phyloP scores from a whole-genome alignment of 1,140 invertebrate genomes.

The Zeugodacus cucurbitae region DNA sequence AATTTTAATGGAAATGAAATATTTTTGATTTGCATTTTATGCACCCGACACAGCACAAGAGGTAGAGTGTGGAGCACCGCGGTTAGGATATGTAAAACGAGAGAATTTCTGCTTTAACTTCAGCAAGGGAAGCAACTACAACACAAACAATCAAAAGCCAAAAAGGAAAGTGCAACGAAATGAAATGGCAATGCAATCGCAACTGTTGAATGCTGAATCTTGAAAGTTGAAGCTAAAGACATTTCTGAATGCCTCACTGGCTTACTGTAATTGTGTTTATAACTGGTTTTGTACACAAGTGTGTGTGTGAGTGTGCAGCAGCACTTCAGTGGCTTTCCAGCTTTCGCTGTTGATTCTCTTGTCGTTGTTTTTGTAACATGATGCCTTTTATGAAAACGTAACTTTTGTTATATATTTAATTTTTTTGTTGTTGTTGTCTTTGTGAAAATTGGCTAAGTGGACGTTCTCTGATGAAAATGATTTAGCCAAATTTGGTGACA shows the following conservation, averaged over 20 bases:
- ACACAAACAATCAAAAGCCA: not conserved
- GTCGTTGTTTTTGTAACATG: not conserved
- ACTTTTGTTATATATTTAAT: not conserved
- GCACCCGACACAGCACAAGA: not conserved
- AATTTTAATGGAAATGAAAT: constrained; percentile 36
- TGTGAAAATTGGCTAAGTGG: not conserved
- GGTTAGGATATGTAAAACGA: not conserved
- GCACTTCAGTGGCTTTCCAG: not conserved
- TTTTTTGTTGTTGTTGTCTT: not conserved
- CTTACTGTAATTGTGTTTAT: constrained; percentile 1
- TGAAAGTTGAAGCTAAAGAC: not conserved
- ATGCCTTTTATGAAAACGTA: not conserved
- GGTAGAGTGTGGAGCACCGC: not conserved
- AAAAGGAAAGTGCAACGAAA: not conserved
- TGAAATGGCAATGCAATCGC: not conserved
- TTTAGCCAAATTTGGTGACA: not conserved
- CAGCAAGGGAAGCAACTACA: not conserved
- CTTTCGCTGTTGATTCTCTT: not conserved
- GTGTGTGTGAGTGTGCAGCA: not conserved
- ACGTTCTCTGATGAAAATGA: not conserved
- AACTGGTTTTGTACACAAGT: not conserved
- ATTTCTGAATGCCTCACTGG: not conserved
- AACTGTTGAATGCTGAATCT: constrained; percentile 9
- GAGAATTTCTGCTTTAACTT: not conserved
- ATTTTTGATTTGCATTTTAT: constrained; percentile 28